phyloP scores from a whole-genome alignment of 2,888 invertebrate species.

The Patella pellucida region DNA sequence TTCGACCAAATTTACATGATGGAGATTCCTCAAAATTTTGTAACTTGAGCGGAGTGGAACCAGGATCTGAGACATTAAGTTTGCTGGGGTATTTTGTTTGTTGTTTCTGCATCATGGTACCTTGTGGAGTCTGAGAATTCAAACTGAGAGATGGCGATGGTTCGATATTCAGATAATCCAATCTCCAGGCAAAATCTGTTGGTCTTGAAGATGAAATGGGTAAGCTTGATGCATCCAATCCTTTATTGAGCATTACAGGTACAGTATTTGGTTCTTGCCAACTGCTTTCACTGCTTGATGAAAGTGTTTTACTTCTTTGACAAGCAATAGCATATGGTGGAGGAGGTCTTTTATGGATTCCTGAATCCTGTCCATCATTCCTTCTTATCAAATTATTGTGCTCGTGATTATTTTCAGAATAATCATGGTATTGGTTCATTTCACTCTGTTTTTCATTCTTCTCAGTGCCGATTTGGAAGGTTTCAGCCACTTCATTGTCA shows the following conservation, averaged over 20 bases:
- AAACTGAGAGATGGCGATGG: slow-evolving; percentile 20
- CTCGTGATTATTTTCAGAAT: too few species aligned
- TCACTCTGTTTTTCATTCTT: not conserved
- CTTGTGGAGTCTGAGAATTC: not conserved
- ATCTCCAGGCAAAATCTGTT: slow-evolving; percentile 28
- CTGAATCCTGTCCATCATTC: not conserved
- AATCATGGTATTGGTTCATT: not conserved
- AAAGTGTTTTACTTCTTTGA: not conserved
- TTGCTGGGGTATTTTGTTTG: not conserved
- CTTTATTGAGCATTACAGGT: too few species aligned
- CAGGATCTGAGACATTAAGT: slow-evolving; percentile 12
- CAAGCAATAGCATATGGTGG: not conserved
- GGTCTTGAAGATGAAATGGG: not conserved
- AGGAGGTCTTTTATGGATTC: not conserved
- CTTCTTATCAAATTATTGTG: not conserved
- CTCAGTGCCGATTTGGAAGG: not conserved
- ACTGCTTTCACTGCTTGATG: not conserved
- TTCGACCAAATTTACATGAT: slow-evolving; percentile 37
- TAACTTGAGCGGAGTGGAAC: slow-evolving; percentile 31
- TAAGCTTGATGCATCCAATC: not conserved
- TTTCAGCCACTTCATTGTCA: not conserved
- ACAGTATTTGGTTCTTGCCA: too few species aligned
- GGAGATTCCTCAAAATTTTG: slow-evolving; percentile 38
- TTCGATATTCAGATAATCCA: slow-evolving; percentile 37
- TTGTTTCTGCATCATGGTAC: not conserved